Conservation (phyloP, 2,113 vertebrate species). For the Suncus etruscus region DNA sequence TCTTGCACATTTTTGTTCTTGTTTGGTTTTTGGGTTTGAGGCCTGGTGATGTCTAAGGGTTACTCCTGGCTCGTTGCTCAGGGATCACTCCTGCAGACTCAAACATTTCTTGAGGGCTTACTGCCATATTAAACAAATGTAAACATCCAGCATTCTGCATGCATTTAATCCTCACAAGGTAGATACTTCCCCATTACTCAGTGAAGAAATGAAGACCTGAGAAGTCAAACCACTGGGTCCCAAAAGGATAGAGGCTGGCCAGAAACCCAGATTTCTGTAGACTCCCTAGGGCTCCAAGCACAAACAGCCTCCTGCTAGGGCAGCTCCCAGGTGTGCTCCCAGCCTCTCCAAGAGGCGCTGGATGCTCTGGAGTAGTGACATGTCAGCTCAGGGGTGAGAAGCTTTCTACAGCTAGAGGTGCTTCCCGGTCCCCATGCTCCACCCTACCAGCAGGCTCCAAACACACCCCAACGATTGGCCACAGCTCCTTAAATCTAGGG, state of each 20-base stretch:
- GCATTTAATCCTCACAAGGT: background rate
- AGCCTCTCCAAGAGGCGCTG: background rate
- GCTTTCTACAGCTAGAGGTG: constrained; percentile 16
- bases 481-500: constrained; percentile 43
- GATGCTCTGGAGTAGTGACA: background rate
- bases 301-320: background rate
- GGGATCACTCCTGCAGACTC: too few species aligned
- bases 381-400: background rate
- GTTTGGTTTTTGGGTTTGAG: too few species aligned
- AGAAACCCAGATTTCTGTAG: constrained; percentile 1
- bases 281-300: background rate
- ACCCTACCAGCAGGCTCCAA: too few species aligned
- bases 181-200: background rate
- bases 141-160: background rate
- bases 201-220: background rate
- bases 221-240: constrained; percentile 4
- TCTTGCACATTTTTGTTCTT: background rate
- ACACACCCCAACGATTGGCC: background rate
- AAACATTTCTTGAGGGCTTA: background rate
- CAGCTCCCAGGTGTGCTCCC: background rate
- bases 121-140: background rate
- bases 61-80: too few species aligned
- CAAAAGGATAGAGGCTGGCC: background rate
- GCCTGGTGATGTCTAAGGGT: too few species aligned
- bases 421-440: background rate